These are phyloP conservation scores for Lepus oiostolus DNA, from an alignment of 2,797 vertebrate genomes.

Conservation along the genomic window DNA sequence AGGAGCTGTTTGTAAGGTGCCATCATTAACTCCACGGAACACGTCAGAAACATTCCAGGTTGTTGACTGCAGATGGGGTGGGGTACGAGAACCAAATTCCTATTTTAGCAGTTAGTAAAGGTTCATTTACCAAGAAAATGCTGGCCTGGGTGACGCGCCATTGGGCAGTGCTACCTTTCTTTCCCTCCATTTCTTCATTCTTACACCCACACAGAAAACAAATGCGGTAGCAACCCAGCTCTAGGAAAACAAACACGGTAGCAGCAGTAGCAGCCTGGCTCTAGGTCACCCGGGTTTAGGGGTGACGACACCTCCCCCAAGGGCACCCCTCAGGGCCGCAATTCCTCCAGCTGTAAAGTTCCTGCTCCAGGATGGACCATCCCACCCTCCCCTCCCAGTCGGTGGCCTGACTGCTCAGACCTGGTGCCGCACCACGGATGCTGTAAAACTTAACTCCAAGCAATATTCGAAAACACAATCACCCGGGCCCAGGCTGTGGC, in stretches of 20 bases:
- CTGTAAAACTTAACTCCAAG: neutral
- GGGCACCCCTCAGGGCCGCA: neutral
- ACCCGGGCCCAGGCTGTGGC: too few relatives aligned
- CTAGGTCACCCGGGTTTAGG: too few relatives aligned
- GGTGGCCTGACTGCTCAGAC: neutral
- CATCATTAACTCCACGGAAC: neutral
- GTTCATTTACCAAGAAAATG: neutral
- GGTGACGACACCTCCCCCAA: too few relatives aligned
- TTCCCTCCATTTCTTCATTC: neutral
- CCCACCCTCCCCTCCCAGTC: neutral
- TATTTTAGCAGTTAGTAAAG: neutral
- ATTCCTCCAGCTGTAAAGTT: neutral
- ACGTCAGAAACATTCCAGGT: neutral
- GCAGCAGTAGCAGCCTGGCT: too few relatives aligned
- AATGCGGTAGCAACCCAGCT: neutral
- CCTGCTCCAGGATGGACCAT: neutral
- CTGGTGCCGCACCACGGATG: too few relatives aligned
- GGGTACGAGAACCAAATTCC: neutral
- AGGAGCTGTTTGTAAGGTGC: neutral
- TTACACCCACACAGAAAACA: neutral
- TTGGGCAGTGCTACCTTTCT: neutral
- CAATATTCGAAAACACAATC: neutral
- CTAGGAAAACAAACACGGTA: too few relatives aligned
- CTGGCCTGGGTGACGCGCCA: neutral
- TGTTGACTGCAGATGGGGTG: neutral